These are phyloP conservation scores for Orchestia grillus DNA, from an alignment of 1,140 invertebrate species.

Conservation along the genomic window DNA sequence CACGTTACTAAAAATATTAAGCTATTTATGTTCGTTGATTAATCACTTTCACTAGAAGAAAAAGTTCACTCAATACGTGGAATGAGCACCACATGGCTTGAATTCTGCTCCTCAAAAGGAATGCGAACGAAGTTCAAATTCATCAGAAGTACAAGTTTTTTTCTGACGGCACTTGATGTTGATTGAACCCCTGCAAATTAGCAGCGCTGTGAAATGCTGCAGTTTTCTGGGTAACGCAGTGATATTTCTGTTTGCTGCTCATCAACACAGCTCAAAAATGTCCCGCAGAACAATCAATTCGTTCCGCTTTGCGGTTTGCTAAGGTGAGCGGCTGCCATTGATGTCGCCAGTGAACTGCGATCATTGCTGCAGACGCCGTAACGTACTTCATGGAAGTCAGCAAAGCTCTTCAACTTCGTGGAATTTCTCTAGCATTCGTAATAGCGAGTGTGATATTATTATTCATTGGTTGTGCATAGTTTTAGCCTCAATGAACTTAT, in stretches of 20 bases:
- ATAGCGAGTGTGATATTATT: neutral
- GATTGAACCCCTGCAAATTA: neutral
- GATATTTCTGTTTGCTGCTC: neutral
- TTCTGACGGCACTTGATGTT: neutral
- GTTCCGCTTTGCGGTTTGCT: neutral
- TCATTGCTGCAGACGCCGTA: neutral
- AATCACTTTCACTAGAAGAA: neutral
- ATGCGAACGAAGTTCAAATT: neutral
- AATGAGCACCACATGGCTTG: neutral
- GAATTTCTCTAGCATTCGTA: neutral
- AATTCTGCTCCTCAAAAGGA: neutral
- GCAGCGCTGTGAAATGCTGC: neutral
- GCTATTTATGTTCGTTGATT: neutral
- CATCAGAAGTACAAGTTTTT: neutral
- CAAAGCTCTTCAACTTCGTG: neutral
- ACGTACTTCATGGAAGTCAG: neutral
- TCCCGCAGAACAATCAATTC: neutral
- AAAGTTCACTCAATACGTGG: neutral
- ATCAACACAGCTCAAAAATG: neutral
- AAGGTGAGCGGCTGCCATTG: neutral
- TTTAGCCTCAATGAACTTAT: neutral
- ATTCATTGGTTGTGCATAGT: neutral
- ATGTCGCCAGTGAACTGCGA: neutral
- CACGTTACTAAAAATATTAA: neutral
- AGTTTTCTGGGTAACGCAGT: neutral